Evolutionary conservation across 2,888 invertebrate genomes (phyloP).

Genomic region (Eristalis pertinax): DNA sequence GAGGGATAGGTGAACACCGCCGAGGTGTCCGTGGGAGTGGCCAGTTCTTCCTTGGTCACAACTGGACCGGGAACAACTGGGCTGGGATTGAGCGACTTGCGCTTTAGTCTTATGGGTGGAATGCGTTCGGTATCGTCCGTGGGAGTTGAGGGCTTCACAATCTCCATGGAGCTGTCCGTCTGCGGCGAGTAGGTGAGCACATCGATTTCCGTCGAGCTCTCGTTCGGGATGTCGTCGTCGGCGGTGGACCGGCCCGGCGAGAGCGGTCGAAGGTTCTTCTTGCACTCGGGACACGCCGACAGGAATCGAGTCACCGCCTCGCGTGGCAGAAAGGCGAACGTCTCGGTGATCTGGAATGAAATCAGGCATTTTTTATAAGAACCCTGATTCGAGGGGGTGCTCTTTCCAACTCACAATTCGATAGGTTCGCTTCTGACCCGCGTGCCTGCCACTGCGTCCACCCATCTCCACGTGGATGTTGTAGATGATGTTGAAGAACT

Average conservation of each 20-base stretch:
- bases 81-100: constrained; percentile 20
- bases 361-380: too few species aligned
- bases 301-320: constrained; percentile 98
- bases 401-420: constrained; percentile 87
- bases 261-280: constrained; percentile 79
- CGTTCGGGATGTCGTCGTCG: constrained; percentile 78
- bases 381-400: background rate
- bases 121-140: constrained; percentile 20
- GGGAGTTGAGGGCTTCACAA: constrained; percentile 48
- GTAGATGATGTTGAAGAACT: constrained; percentile 98
- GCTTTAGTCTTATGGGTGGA: background rate
- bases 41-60: constrained; percentile 14
- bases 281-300: constrained; percentile 95
- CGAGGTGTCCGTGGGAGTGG: constrained; percentile 19
- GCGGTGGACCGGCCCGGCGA: constrained; percentile 77
- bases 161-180: constrained; percentile 79
- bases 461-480: constrained; percentile 97
- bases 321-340: constrained; percentile 96
- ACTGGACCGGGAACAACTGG: background rate
- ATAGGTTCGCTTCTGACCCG: constrained; percentile 98
- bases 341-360: constrained; percentile 93
- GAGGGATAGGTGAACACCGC: constrained; percentile 25
- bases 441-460: constrained; percentile 95
- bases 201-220: constrained; percentile 80
- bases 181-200: constrained; percentile 78